Percentiles rank a stretch among this genome's conserved stretches.
Conservation (phyloP, 1,140 invertebrate species). For the Mya arenaria region DNA sequence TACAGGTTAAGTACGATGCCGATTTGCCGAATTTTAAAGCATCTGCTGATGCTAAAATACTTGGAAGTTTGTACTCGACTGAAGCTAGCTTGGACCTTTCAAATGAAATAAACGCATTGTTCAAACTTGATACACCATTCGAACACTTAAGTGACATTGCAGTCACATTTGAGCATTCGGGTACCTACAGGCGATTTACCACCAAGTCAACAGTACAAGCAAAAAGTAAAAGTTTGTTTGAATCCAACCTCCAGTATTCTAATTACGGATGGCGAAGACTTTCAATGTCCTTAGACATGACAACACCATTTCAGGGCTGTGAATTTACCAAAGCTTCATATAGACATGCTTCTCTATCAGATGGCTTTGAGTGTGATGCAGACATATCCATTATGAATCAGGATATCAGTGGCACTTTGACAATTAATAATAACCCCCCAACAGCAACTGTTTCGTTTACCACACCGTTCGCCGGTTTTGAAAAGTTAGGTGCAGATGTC, state of each 20-base stretch:
- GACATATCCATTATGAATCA: slow-evolving; percentile 18
- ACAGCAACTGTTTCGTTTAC: not conserved
- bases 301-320: slow-evolving; percentile 52
- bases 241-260: not conserved
- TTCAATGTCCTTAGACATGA: slow-evolving; percentile 19
- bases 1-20: slow-evolving; percentile 3
- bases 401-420: not conserved
- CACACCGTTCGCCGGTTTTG: slow-evolving; percentile 29
- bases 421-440: not conserved
- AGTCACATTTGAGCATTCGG: slow-evolving; percentile 15
- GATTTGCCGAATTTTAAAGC: slow-evolving; percentile 22
- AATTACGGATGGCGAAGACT: slow-evolving; percentile 29
- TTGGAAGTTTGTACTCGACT: slow-evolving; percentile 8
- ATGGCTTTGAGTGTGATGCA: slow-evolving; percentile 30
- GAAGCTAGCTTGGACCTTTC: slow-evolving; percentile 20
- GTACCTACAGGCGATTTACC: slow-evolving; percentile 4
- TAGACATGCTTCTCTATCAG: slow-evolving; percentile 19
- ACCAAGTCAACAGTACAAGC: slow-evolving; percentile 20
- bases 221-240: not conserved
- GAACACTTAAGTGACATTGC: slow-evolving; percentile 5
- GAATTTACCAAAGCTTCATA: slow-evolving; percentile 27
- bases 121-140: slow-evolving; percentile 7
- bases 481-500: not conserved
- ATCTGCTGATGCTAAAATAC: slow-evolving; percentile 20
- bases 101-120: not conserved